Percentiles rank a stretch among this genome's conserved stretches.
These are phyloP conservation scores for Lacanobia oleracea DNA, from an alignment of 2,888 invertebrate genomes.

Conservation along the genomic window DNA sequence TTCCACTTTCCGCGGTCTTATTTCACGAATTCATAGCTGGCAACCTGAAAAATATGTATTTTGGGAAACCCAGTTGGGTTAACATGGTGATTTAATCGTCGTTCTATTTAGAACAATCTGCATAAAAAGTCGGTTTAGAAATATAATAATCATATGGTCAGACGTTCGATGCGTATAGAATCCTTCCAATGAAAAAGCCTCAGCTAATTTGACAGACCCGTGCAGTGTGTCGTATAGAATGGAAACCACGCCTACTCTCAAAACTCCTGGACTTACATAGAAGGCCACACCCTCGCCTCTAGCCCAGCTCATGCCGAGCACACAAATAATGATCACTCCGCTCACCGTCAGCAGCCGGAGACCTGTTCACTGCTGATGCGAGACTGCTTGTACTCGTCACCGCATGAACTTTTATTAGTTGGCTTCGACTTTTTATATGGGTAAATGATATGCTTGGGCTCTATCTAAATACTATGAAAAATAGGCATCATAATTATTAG, in stretches of 20 bases:
- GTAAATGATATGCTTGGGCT: slow-evolving; percentile 38
- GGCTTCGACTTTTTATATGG: slow-evolving; percentile 34
- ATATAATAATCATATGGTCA: no score
- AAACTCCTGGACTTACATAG: slow-evolving; percentile 64
- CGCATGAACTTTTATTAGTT: slow-evolving; percentile 33
- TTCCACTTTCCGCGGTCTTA: no score
- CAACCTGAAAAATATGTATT: no score
- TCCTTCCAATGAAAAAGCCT: background rate
- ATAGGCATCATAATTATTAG: no score
- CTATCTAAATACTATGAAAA: no score
- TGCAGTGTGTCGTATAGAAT: slow-evolving; percentile 45
- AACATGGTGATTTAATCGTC: no score
- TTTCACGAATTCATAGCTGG: no score
- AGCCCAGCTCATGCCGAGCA: slow-evolving; percentile 66
- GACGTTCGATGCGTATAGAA: no score
- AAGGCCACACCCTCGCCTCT: slow-evolving; percentile 63
- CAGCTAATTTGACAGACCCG: background rate
- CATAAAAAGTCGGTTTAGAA: no score
- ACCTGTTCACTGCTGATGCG: slow-evolving; percentile 37
- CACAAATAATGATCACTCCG: slow-evolving; percentile 63
- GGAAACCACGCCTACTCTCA: slow-evolving; percentile 39
- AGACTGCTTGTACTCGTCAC: slow-evolving; percentile 27
- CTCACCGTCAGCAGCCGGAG: slow-evolving; percentile 54
- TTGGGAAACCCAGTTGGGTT: no score
- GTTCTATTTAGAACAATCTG: no score